Percentiles rank a stretch among this genome's conserved stretches.
Evolutionary conservation across 2,888 invertebrate genomes (phyloP).

Genomic region (Sericinus montela): DNA sequence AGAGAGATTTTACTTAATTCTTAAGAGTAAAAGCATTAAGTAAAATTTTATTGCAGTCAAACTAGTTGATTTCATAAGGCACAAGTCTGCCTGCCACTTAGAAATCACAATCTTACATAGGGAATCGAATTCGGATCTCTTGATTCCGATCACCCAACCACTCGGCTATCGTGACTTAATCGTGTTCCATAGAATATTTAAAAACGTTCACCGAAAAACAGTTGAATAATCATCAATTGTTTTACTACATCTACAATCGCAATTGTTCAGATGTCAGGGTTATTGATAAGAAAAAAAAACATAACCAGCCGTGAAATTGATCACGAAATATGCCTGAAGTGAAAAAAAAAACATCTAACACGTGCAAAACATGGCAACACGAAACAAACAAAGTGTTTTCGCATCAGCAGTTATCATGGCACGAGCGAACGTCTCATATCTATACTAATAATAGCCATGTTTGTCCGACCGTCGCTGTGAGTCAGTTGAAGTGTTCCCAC

Average conservation of each 20-base stretch:
- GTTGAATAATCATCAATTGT: not conserved
- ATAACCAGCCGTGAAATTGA: not conserved
- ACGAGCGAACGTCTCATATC: constrained; percentile 21
- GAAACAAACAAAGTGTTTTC: constrained; percentile 34
- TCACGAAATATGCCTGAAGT: constrained; percentile 18
- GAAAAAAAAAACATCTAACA: constrained; percentile 31
- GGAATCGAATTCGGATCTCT: no score
- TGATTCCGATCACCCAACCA: no score
- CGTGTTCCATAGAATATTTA: no score
- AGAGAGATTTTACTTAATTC: no score
- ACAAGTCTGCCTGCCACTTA: no score
- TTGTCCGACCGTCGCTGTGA: constrained; percentile 25
- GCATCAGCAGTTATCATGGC: constrained; percentile 23
- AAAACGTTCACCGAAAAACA: not conserved
- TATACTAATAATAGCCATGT: constrained; percentile 35
- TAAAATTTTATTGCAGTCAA: no score
- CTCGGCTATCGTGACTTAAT: no score
- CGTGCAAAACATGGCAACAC: constrained; percentile 32
- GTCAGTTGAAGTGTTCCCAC: constrained; percentile 8
- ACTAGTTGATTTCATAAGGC: no score
- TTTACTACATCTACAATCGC: not conserved
- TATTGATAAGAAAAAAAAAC: not conserved
- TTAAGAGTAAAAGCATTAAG: no score
- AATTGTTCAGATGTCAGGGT: not conserved
- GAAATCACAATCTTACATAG: no score